Evolutionary conservation across 2,888 invertebrate species (phyloP).

Genomic region (Liodrosophila aerea): DNA sequence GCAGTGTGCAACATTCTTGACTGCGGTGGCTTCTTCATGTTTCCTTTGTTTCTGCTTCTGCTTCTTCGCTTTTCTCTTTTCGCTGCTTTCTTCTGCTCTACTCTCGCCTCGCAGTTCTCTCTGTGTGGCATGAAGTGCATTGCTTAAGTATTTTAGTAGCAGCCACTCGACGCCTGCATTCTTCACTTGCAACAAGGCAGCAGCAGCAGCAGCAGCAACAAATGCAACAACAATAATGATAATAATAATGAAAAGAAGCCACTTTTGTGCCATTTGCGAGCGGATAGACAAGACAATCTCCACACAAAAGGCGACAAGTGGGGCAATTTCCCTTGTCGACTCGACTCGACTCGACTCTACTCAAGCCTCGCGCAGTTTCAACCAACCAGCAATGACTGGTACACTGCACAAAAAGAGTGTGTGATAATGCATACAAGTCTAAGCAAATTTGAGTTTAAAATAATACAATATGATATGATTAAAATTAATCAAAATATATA

Average conservation of each 20-base stretch:
- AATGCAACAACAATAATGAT: slow-evolving; percentile 14
- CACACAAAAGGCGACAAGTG: slow-evolving; percentile 68
- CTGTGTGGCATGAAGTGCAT: slow-evolving; percentile 65
- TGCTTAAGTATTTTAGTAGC: slow-evolving; percentile 70
- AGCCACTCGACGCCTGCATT: slow-evolving; percentile 71
- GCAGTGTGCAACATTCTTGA: slow-evolving; percentile 66
- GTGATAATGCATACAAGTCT: no score
- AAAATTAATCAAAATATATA: no score
- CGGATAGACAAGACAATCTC: slow-evolving; percentile 64
- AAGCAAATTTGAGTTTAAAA: no score
- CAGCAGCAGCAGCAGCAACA: slow-evolving; percentile 17
- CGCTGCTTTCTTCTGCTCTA: slow-evolving; percentile 24
- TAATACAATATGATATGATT: no score
- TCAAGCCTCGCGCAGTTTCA: slow-evolving; percentile 2
- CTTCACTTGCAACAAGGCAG: slow-evolving; percentile 44
- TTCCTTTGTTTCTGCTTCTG: background rate
- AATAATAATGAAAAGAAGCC: slow-evolving; percentile 49
- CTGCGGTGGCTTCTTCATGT: slow-evolving; percentile 4
- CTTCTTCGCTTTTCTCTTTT: slow-evolving; percentile 12
- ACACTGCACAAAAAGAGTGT: no score
- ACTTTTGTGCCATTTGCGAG: slow-evolving; percentile 71
- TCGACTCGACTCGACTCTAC: slow-evolving; percentile 26
- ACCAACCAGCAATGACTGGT: slow-evolving; percentile 19
- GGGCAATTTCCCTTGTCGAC: slow-evolving; percentile 66
- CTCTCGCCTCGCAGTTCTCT: slow-evolving; percentile 27